Percentiles rank a stretch among this genome's conserved stretches.
phyloP scores from a whole-genome alignment of 2,888 invertebrate species.

The Dynastes hyllus region DNA sequence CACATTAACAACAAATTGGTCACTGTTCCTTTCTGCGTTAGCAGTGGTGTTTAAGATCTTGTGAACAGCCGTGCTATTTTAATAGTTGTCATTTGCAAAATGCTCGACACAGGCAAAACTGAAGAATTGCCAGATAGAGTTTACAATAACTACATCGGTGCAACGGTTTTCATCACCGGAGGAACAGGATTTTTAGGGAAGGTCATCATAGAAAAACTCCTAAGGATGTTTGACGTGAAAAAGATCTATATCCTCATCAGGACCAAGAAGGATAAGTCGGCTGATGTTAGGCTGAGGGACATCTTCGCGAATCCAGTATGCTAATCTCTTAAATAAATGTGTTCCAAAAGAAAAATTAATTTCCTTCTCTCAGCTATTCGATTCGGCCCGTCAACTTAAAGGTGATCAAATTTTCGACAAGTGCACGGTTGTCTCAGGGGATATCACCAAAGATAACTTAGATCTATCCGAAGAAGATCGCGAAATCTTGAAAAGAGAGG shows the following conservation, averaged over 20 bases:
- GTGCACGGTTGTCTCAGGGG: slow-evolving; percentile 74
- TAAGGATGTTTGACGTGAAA: slow-evolving; percentile 86
- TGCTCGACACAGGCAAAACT: too few relatives aligned
- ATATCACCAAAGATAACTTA: slow-evolving; percentile 70
- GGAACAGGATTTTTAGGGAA: slow-evolving; percentile 97
- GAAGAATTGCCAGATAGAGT: slow-evolving; percentile 74
- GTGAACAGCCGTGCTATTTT: too few relatives aligned
- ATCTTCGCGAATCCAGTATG: slow-evolving; percentile 82
- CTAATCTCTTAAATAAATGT: slow-evolving; percentile 53
- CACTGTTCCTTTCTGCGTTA: too few relatives aligned
- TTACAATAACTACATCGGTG: slow-evolving; percentile 73
- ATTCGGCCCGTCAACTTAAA: background rate
- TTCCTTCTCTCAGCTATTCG: too few relatives aligned
- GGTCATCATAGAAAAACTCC: slow-evolving; percentile 92
- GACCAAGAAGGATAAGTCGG: slow-evolving; percentile 87
- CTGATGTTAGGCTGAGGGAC: slow-evolving; percentile 84
- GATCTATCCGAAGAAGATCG: slow-evolving; percentile 71
- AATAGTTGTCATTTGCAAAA: too few relatives aligned
- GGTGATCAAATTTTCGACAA: slow-evolving; percentile 68
- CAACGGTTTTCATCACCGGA: slow-evolving; percentile 87
- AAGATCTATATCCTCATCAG: slow-evolving; percentile 89
- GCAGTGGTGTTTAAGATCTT: too few relatives aligned
- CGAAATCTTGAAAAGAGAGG: slow-evolving; percentile 71
- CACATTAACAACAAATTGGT: too few relatives aligned
- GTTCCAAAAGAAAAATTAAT: too few relatives aligned